Evolutionary conservation across 2,113 vertebrate genomes (phyloP).

Genomic region (Myanophis thanlyinensis): DNA sequence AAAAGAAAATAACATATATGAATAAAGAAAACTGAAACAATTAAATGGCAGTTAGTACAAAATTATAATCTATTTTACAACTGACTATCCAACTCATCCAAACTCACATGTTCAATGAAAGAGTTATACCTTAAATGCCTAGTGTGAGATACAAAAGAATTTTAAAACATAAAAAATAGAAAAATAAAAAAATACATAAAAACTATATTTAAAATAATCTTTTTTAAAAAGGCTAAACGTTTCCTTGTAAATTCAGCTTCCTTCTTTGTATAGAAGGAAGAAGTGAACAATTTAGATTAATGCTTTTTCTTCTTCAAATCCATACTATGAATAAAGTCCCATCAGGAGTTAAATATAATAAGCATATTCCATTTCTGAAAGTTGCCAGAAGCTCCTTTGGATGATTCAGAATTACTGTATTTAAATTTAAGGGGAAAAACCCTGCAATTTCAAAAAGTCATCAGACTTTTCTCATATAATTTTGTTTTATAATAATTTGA

Average conservation of each 20-base stretch:
- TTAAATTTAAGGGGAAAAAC: neutral
- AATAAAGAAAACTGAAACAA: neutral
- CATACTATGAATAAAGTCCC: neutral
- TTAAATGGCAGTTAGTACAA: neutral
- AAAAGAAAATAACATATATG: neutral
- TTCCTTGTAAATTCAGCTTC: neutral
- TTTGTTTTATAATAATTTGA: neutral
- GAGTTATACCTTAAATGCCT: neutral
- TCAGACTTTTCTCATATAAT: neutral
- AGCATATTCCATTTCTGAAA: neutral
- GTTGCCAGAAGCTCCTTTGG: neutral
- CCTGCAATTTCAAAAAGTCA: neutral
- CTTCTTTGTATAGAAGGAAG: neutral
- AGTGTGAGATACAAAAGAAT: neutral
- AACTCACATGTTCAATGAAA: neutral
- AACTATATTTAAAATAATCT: neutral
- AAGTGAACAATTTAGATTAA: neutral
- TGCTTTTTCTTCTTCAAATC: neutral
- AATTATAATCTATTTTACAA: neutral
- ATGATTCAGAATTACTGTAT: neutral
- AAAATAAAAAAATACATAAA: neutral
- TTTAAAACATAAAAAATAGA: neutral
- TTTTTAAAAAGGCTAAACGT: neutral
- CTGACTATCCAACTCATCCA: neutral
- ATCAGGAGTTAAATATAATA: neutral